Evolutionary conservation across 2,888 invertebrate genomes (phyloP).

Genomic region (Automeris io): DNA sequence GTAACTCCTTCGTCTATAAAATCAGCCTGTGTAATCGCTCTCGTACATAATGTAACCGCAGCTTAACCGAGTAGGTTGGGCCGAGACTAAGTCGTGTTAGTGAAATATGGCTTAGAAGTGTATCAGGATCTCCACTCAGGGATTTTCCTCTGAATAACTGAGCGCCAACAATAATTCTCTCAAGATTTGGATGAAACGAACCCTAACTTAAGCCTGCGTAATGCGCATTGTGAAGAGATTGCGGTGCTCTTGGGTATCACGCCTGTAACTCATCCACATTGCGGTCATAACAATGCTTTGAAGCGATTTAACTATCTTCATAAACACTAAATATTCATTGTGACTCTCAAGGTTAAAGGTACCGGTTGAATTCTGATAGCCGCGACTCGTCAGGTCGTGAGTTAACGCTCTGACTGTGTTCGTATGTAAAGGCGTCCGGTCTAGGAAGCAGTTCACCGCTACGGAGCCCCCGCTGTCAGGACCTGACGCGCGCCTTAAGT

Average conservation of each 20-base stretch:
- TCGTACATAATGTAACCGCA: not conserved
- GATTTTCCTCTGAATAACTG: constrained; percentile 20
- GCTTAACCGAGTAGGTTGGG: not conserved
- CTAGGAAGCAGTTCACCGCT: too few relatives aligned
- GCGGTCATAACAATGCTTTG: not conserved
- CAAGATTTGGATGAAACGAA: not conserved
- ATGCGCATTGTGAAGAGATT: not conserved
- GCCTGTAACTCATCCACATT: not conserved
- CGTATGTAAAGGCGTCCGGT: too few relatives aligned
- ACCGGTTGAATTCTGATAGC: too few relatives aligned
- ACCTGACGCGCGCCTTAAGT: too few relatives aligned
- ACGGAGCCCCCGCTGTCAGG: too few relatives aligned
- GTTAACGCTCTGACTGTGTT: too few relatives aligned
- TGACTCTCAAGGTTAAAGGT: too few relatives aligned
- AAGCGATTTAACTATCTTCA: not conserved
- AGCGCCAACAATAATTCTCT: constrained; percentile 6
- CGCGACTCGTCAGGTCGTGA: too few relatives aligned
- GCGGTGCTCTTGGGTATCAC: not conserved
- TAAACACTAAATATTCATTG: too few relatives aligned
- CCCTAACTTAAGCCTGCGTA: not conserved
- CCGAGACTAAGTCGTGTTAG: constrained; percentile 14
- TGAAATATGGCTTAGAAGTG: constrained; percentile 33
- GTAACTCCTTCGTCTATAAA: too few relatives aligned
- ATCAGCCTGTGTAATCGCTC: too few relatives aligned
- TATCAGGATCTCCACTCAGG: constrained; percentile 22